Evolutionary conservation across 2,113 vertebrate genomes (phyloP), one percentile per base, ranked within the genome.

Genomic region (Probosciger aterrimus): DNA sequence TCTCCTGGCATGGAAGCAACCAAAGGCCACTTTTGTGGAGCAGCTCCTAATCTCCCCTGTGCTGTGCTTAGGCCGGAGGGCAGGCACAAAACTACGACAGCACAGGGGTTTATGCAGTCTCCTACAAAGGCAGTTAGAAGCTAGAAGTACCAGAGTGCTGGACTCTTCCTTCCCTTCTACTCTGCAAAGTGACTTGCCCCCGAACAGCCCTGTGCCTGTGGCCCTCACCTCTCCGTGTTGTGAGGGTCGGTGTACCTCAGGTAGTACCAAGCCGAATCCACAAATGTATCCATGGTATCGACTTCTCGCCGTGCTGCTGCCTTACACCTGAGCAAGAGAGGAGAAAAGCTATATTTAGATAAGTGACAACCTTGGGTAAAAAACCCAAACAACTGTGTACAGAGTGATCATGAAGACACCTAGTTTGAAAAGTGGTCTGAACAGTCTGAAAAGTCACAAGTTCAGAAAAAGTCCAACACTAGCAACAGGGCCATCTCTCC

Each of bases 251-350:
- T 98, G 96, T 99, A 99, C 97, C 99, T 98, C 88, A 99, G 97
- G 97, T 99, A 99, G 96, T 99, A 99, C 99, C 99, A 99, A 15
- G 99, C 97, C 0, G 99, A 99, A 91, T 99, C 99, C 55, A 99
- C 99, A 97, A 99, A 99, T 0, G 99, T 99, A 73, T 99, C 99
- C 99, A 99, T 99, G 52, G 99, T 99, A 96, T 99, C 99, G 0
- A 99, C 98, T 96, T 99, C 99, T 90, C 99, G 98, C 60, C 83
- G 97, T 22, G 99, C 99, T 39, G 98, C 96, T 70, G 98, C 97
- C 46, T 98, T 97, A 93, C 99, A 99, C 97, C 99, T 99, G 75
- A 78, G 65, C 68, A 92, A 90, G 39, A 92, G 57, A 89, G 44
- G 39, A 84, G 28, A 89, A 92, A 64, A 81, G 30, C 14, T 71